These are phyloP conservation scores for Philereme transversata DNA, from an alignment of 2,888 invertebrate species.

Conservation along the genomic window DNA sequence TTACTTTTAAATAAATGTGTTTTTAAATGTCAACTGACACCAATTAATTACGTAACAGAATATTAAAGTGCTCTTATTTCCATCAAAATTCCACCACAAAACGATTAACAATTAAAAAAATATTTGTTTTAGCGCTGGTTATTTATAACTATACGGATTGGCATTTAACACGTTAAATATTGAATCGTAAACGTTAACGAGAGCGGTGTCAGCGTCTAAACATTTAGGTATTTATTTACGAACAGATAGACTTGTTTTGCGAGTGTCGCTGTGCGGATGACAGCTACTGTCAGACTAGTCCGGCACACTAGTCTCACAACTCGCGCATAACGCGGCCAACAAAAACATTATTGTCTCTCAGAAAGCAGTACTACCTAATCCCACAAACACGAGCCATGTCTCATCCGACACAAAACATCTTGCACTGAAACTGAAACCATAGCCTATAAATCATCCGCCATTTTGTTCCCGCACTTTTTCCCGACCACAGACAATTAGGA, in stretches of 20 bases:
- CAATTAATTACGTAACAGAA: slow-evolving; percentile 34
- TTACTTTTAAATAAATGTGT: slow-evolving; percentile 33
- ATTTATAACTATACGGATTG: slow-evolving; percentile 50
- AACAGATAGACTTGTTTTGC: slow-evolving; percentile 32
- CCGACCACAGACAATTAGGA: slow-evolving; percentile 73
- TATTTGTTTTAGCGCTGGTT: slow-evolving; percentile 49
- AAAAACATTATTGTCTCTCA: slow-evolving; percentile 62
- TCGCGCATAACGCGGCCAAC: slow-evolving; percentile 54
- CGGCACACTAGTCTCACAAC: slow-evolving; percentile 1
- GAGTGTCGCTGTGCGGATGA: slow-evolving; percentile 15
- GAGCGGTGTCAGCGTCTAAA: slow-evolving; percentile 50
- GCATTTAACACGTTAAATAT: slow-evolving; percentile 52
- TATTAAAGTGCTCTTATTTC: slow-evolving; percentile 32
- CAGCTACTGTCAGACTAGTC: slow-evolving; percentile 11
- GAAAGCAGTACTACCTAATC: slow-evolving; percentile 53
- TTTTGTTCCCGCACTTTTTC: slow-evolving; percentile 74
- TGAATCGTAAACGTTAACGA: slow-evolving; percentile 51
- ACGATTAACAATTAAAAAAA: slow-evolving; percentile 42
- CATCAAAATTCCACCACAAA: slow-evolving; percentile 34
- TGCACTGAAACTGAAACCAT: slow-evolving; percentile 49
- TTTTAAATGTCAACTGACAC: slow-evolving; percentile 36
- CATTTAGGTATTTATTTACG: slow-evolving; percentile 48
- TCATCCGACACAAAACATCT: slow-evolving; percentile 79
- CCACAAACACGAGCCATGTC: slow-evolving; percentile 60
- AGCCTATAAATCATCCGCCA: slow-evolving; percentile 69